A percentile compares a stretch with the other conserved stretches of the same genome.
phyloP scores from a whole-genome alignment of 2,113 vertebrate genomes.

The Phylloscopus trochiloides region DNA sequence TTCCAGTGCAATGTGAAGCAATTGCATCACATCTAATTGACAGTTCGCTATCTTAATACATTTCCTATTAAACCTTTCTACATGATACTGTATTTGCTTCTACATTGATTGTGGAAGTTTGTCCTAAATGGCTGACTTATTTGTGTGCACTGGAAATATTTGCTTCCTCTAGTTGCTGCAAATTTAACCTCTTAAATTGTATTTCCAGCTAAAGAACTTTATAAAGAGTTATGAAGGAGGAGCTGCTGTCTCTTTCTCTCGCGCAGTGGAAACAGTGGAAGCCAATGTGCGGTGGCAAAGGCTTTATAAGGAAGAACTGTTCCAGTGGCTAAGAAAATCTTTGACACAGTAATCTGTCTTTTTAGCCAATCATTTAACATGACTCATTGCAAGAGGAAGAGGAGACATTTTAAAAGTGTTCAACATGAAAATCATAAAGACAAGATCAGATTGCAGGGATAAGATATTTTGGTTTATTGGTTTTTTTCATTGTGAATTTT shows the following conservation, averaged over 20 bases:
- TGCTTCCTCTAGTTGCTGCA: background rate
- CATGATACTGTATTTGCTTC: background rate
- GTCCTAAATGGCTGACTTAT: background rate
- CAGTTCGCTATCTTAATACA: background rate
- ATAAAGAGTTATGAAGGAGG: slow-evolving; percentile 83
- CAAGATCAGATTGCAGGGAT: slow-evolving; percentile 52
- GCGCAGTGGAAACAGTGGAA: slow-evolving; percentile 92
- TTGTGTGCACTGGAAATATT: background rate
- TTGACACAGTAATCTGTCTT: slow-evolving; percentile 75
- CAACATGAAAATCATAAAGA: slow-evolving; percentile 31
- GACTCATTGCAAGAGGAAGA: slow-evolving; percentile 52
- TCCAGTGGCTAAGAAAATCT: slow-evolving; percentile 93
- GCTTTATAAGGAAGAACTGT: slow-evolving; percentile 90
- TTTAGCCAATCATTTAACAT: background rate
- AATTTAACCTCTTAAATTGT: slow-evolving; percentile 46
- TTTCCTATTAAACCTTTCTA: slow-evolving; percentile 6
- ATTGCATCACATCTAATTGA: slow-evolving; percentile 1
- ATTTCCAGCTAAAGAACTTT: slow-evolving; percentile 90
- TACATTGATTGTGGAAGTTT: background rate
- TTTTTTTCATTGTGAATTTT: background rate
- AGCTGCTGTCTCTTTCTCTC: slow-evolving; percentile 83
- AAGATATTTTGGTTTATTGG: background rate
- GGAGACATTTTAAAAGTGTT: slow-evolving; percentile 38
- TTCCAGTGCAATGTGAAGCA: slow-evolving; percentile 31
- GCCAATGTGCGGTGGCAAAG: slow-evolving; percentile 94